Evolutionary conservation across 2,797 vertebrate genomes (phyloP), one percentile per base, ranked within the genome.

Genomic region (Macropodus opercularis): DNA sequence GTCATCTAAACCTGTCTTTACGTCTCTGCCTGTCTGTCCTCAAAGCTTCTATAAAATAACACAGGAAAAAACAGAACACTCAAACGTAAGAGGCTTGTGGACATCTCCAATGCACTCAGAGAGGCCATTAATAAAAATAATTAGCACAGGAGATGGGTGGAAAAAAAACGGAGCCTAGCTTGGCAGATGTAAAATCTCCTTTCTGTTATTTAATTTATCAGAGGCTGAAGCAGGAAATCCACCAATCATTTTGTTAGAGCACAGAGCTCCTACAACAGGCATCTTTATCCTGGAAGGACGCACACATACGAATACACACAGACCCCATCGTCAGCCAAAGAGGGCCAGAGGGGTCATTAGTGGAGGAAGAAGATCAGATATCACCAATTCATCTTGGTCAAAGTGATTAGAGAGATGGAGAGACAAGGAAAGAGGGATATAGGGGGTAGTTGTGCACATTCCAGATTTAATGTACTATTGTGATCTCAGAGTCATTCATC

Each of bases 301-400:
- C 43, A 34, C 36, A 61, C 52, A 12, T 36, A 66, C 69, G 71
- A 57, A 81, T 43, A 76, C 69, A 77, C 69, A 69, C 49, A 49
- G 39, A 73, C 55, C 64, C 68, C 36, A 83, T 84, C 80, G 71
- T 68, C 54, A 61, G 67, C 64, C 52, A 46, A 57, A 71, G 60
- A 75, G 71, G 80, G 55, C 69, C 61, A 44, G 51, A 66, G 66
- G 76, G 87, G 83, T 89, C 87, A 83, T 84, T 84, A 85, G 82
- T 69, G 63, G 83, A 83, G 82, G 81, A 87, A 80, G 80, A 80
- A 85, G 86, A 90, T 90, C 87, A 86, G 81, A 85, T 91, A 83
- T 91, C 88, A 77, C 42, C 78, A 73, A 91, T 93, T 90, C 85
- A 92, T 93, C 92, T 89, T 87, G 81, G 84, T 86, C 80, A 86